phyloP scores from a whole-genome alignment of 2,888 invertebrate genomes.

The Aphidoletes aphidimyza region DNA sequence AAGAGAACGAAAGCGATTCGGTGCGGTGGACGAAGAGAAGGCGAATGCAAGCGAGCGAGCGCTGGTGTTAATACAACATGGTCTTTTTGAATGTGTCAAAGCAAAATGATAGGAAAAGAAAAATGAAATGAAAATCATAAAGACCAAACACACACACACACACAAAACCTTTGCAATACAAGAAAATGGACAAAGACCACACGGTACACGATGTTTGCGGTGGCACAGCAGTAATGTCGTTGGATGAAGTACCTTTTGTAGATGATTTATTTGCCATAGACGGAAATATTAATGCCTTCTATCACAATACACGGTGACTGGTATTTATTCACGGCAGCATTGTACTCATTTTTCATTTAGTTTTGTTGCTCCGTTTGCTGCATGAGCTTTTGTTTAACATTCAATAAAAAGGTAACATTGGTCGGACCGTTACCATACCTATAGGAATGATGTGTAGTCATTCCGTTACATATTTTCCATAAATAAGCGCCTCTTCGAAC shows the following conservation, averaged over 20 bases:
- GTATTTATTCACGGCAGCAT: constrained; percentile 53
- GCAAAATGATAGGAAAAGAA: neutral
- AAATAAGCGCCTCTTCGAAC: neutral
- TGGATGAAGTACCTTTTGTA: neutral
- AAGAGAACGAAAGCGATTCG: no score
- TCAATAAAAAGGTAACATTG: constrained; percentile 45
- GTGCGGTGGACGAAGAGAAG: no score
- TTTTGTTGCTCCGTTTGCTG: constrained; percentile 33
- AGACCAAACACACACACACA: no score
- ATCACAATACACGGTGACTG: constrained; percentile 50
- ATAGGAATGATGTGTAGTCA: no score
- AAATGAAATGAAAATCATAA: constrained; percentile 35
- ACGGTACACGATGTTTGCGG: neutral
- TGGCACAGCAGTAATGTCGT: neutral
- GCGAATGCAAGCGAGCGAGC: neutral
- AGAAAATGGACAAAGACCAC: neutral
- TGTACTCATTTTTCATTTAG: constrained; percentile 50
- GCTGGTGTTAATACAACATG: constrained; percentile 35
- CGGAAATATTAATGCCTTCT: constrained; percentile 54
- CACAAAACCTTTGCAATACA: no score
- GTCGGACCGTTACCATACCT: no score
- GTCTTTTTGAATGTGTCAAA: constrained; percentile 4
- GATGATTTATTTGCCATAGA: constrained; percentile 52
- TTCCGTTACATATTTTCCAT: neutral
- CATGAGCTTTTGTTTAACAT: constrained; percentile 45